A percentile compares a stretch with the other conserved stretches of the same genome.
These are phyloP conservation scores for Pangasius mekongensis DNA, from an alignment of 2,797 vertebrate species.

Conservation along the genomic window DNA sequence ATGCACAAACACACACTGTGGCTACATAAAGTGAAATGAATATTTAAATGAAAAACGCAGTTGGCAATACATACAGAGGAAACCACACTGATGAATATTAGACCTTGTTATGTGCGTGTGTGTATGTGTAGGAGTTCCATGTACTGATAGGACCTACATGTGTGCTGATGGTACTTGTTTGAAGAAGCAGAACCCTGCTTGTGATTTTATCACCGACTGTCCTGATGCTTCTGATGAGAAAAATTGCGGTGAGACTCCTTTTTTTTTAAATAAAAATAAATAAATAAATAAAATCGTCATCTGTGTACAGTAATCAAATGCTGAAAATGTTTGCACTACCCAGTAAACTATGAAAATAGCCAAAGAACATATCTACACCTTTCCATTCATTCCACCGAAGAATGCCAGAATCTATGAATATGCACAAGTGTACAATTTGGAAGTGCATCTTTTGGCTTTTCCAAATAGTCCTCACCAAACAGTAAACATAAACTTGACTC, in stretches of 20 bases:
- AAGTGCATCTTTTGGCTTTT: neutral
- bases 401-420: neutral
- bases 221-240: conserved; percentile 86
- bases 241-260: conserved; percentile 79
- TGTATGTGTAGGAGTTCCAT: conserved; percentile 78
- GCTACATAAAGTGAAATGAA: neutral
- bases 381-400: neutral
- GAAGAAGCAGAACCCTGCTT: conserved; percentile 89
- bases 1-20: neutral
- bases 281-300: neutral
- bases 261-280: neutral
- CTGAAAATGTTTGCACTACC: neutral
- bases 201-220: conserved; percentile 84
- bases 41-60: neutral
- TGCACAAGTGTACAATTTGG: neutral
- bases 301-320: neutral
- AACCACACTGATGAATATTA: neutral
- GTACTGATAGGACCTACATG: conserved; percentile 84
- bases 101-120: neutral
- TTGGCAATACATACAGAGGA: neutral
- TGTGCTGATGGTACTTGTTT: conserved; percentile 88
- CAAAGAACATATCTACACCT: neutral
- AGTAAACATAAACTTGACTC: neutral
- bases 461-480: neutral
- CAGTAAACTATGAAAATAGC: neutral